Conservation (phyloP, 2,797 vertebrate species). For the Danio tinwini region DNA sequence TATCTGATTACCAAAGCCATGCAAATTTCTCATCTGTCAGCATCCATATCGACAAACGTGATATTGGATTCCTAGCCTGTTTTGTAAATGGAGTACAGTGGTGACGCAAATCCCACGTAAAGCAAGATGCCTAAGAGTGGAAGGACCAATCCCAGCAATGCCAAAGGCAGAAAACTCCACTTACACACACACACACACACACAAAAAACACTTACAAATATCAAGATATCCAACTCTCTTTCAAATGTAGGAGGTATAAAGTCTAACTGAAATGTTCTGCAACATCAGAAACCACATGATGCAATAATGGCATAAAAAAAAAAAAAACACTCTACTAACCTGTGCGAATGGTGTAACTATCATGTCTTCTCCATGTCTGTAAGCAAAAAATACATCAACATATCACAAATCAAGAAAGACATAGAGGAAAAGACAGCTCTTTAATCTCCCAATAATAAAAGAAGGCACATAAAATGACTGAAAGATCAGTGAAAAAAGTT, state of each 20-base stretch:
- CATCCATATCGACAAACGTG: constrained; percentile 66
- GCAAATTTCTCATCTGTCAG: constrained; percentile 61
- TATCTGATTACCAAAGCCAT: constrained; percentile 67
- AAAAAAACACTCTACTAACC: constrained; percentile 74
- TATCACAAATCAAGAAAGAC: constrained; percentile 5
- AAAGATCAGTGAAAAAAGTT: constrained; percentile 22
- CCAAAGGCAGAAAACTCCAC: constrained; percentile 50
- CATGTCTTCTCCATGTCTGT: constrained; percentile 94
- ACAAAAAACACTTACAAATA: constrained; percentile 17
- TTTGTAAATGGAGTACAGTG: constrained; percentile 71
- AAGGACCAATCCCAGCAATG: constrained; percentile 38
- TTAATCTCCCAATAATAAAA: constrained; percentile 30
- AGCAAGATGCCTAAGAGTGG: constrained; percentile 45
- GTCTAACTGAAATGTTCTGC: neutral
- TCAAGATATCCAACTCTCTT: constrained; percentile 17
- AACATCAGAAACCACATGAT: constrained; percentile 13
- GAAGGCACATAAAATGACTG: constrained; percentile 25
- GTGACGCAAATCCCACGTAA: constrained; percentile 72
- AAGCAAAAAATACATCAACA: constrained; percentile 48
- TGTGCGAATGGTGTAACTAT: constrained; percentile 96
- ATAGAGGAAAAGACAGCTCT: constrained; percentile 16
- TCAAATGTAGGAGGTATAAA: constrained; percentile 1
- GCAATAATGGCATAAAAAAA: constrained; percentile 1
- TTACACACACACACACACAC: too few species aligned
- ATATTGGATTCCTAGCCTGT: constrained; percentile 68